A percentile compares a stretch with the other conserved stretches of the same genome.
Evolutionary conservation across 2,888 invertebrate genomes (phyloP).

Genomic region (Axea sp.): DNA sequence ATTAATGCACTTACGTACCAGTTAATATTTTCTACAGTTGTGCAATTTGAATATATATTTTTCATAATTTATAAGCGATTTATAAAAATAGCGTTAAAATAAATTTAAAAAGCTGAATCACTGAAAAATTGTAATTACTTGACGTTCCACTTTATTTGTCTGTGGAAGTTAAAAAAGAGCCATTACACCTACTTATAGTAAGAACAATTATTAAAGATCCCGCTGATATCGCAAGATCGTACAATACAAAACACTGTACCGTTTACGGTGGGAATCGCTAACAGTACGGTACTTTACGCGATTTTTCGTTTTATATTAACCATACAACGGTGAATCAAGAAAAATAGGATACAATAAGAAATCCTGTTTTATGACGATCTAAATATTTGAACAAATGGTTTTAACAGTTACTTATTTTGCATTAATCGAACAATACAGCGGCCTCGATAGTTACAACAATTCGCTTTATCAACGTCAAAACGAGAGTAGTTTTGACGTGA

Average conservation of each 20-base stretch:
- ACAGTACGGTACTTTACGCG: slow-evolving; percentile 42
- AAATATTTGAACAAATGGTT: slow-evolving; percentile 36
- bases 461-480: slow-evolving; percentile 37
- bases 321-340: slow-evolving; percentile 22
- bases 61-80: no score
- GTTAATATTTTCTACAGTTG: no score
- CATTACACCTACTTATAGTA: neutral
- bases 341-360: slow-evolving; percentile 2
- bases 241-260: slow-evolving; percentile 35
- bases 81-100: no score
- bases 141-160: neutral
- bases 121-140: neutral
- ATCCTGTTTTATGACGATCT: slow-evolving; percentile 15
- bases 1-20: no score
- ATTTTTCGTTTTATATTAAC: slow-evolving; percentile 41
- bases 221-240: slow-evolving; percentile 31
- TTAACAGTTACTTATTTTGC: slow-evolving; percentile 35
- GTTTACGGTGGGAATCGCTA: slow-evolving; percentile 46
- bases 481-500: slow-evolving; percentile 14
- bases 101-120: no score
- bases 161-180: neutral
- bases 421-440: slow-evolving; percentile 45
- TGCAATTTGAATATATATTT: no score
- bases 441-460: slow-evolving; percentile 23
- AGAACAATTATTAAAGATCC: slow-evolving; percentile 46